These are phyloP conservation scores for Andrena chrysosceles DNA, from an alignment of 2,888 invertebrate species.

Conservation along the genomic window DNA sequence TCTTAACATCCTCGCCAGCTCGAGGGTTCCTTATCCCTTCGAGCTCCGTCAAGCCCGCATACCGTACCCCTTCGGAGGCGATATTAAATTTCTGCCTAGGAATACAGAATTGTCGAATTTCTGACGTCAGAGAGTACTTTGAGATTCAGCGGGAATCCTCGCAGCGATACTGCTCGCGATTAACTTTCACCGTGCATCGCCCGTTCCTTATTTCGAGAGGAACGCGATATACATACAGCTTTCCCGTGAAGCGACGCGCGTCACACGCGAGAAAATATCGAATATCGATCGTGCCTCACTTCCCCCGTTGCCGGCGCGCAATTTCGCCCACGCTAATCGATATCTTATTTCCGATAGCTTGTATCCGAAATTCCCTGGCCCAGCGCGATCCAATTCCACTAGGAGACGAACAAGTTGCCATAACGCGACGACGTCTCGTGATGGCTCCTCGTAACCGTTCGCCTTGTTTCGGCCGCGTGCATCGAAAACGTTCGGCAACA, in stretches of 20 bases:
- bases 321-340: slow-evolving; percentile 48
- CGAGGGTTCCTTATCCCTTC: too few species aligned
- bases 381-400: slow-evolving; percentile 34
- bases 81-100: too few species aligned
- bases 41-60: too few species aligned
- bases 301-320: slow-evolving; percentile 10
- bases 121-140: too few species aligned
- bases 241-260: neutral
- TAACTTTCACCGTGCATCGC: neutral
- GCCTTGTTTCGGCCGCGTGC: slow-evolving; percentile 19
- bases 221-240: neutral
- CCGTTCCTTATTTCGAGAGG: neutral
- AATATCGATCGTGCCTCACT: slow-evolving; percentile 34
- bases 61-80: too few species aligned
- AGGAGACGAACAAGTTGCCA: slow-evolving; percentile 15
- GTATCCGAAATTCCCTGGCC: slow-evolving; percentile 11
- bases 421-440: slow-evolving; percentile 31
- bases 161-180: neutral
- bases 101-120: too few species aligned
- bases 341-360: slow-evolving; percentile 45
- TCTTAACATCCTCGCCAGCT: neutral
- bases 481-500: slow-evolving; percentile 43
- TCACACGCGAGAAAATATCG: slow-evolving; percentile 25
- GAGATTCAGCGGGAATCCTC: too few species aligned
- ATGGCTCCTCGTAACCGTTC: slow-evolving; percentile 35